Base-by-base conservation (phyloP, 1,140 invertebrate genomes). In the Mactra quadrangularis region DNA sequence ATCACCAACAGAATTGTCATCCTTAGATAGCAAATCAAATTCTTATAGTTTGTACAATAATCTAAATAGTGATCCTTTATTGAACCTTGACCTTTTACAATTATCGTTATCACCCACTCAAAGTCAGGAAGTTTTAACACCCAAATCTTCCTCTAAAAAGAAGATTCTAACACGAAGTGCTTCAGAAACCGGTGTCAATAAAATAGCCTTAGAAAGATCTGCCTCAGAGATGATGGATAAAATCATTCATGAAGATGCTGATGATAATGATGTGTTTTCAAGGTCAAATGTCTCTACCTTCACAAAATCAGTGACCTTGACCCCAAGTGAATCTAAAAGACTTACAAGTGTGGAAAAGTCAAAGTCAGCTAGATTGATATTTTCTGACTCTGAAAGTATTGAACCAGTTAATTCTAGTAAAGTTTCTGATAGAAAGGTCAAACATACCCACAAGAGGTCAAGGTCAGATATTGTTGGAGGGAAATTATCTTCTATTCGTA, bases 11-110 rank as follows among this genome's bases (percentile, higher is more conserved):
- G 52, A 75, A 13, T 64, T 62, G 13, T 71, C 76, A 25, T 29
- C 79, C 0, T 59, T 70, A 3, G 57, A 68, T 33, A 17, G 27
- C 31, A 31, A 45, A 45, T 25, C 57, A 29, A 64, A 52, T 31
- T 15, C 17, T 52, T 89, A 87, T 59, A 89, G 86, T 82, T 87
- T 90, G 29, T 87, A 87, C 78, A 82, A 87, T 47, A 87, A 77
- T 33, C 27, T 81, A 1, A 86, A 87, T 52, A 84, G 71, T 84
- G 87, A 88, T 53, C 89, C 87, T n/a, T 52, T 90, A 13, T 35
- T 83, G 25, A 89, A 86, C 74, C 59, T 87, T 50, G 86, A 85
- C 29, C 87, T 85, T 59, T 57, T 79, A 78, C 60, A 79, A 3
- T 15, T 68, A 41, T 68, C 64, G 47, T 47, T 7, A 25, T 68